Evolutionary conservation across 30 jellyfish, hydroid and myxozoan genomes (phyloP).

Genomic region (Aurelia aurita): DNA sequence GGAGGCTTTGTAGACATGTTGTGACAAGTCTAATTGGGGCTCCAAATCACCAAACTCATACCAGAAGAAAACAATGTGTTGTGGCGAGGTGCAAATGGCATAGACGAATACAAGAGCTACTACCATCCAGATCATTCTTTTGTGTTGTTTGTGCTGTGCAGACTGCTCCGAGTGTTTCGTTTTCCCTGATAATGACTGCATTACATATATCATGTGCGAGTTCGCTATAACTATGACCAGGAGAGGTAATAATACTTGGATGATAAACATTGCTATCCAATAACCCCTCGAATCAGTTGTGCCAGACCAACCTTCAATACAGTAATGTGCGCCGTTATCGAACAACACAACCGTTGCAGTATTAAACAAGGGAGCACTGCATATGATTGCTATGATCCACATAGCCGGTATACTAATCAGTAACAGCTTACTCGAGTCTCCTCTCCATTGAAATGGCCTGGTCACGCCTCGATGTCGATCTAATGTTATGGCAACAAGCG

Average conservation of each 20-base stretch:
- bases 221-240: slow-evolving; percentile 72
- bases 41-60: slow-evolving; percentile 58
- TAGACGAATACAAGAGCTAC: slow-evolving; percentile 87
- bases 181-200: slow-evolving; percentile 22
- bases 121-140: slow-evolving; percentile 94
- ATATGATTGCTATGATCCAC: slow-evolving; percentile 79
- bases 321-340: slow-evolving; percentile 39
- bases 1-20: slow-evolving; percentile 53
- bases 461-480: slow-evolving; percentile 95
- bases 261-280: slow-evolving; percentile 84
- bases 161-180: slow-evolving; percentile 40
- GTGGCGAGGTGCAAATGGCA: slow-evolving; percentile 91
- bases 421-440: slow-evolving; percentile 72
- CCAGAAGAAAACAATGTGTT: slow-evolving; percentile 88
- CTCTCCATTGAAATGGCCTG: slow-evolving; percentile 94
- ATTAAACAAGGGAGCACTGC: slow-evolving; percentile 78
- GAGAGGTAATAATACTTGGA: slow-evolving; percentile 75
- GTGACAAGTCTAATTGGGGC: slow-evolving; percentile 13
- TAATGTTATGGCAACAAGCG: slow-evolving; percentile 93
- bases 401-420: slow-evolving; percentile 71
- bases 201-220: slow-evolving; percentile 69
- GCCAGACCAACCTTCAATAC: slow-evolving; percentile 80
- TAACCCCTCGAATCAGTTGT: slow-evolving; percentile 10
- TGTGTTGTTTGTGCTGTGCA: slow-evolving; percentile 69
- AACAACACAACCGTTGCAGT: slow-evolving; percentile 14